phyloP scores from a whole-genome alignment of 2,113 vertebrate genomes.

The Mirounga angustirostris region DNA sequence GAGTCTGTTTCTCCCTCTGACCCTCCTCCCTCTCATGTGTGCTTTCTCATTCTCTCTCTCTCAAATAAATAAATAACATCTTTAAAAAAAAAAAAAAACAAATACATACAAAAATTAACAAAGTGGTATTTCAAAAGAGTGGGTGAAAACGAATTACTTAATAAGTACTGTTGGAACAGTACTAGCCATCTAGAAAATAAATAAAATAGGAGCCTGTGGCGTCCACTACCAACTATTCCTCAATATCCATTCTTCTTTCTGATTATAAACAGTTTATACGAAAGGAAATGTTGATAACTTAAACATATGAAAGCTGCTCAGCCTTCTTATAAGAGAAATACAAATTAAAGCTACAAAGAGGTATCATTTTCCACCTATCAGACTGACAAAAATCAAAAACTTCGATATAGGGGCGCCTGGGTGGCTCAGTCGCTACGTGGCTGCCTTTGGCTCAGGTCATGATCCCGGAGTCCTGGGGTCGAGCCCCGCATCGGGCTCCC shows the following conservation, averaged over 20 bases:
- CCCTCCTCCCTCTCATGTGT: too few species aligned
- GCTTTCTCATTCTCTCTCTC: too few species aligned
- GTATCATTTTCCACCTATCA: not conserved
- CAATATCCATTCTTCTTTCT: not conserved
- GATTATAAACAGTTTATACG: conserved; percentile 15
- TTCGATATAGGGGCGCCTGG: not conserved
- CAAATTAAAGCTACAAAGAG: conserved; percentile 14
- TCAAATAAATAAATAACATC: too few species aligned
- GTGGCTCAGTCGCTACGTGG: too few species aligned
- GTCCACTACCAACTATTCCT: not conserved
- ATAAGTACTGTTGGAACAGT: not conserved
- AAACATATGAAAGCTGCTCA: not conserved
- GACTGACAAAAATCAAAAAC: not conserved
- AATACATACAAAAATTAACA: not conserved
- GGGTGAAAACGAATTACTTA: not conserved
- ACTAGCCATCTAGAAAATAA: not conserved
- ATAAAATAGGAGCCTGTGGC: not conserved
- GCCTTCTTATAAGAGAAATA: conserved; percentile 22
- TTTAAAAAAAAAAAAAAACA: too few species aligned
- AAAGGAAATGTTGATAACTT: conserved; percentile 23
- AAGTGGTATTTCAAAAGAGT: not conserved
- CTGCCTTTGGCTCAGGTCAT: too few species aligned
- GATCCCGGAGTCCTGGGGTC: too few species aligned
- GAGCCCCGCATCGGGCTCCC: too few species aligned
- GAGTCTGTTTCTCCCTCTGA: too few species aligned